phyloP scores from a whole-genome alignment of 2,113 vertebrate genomes.

The Mus pahari region DNA sequence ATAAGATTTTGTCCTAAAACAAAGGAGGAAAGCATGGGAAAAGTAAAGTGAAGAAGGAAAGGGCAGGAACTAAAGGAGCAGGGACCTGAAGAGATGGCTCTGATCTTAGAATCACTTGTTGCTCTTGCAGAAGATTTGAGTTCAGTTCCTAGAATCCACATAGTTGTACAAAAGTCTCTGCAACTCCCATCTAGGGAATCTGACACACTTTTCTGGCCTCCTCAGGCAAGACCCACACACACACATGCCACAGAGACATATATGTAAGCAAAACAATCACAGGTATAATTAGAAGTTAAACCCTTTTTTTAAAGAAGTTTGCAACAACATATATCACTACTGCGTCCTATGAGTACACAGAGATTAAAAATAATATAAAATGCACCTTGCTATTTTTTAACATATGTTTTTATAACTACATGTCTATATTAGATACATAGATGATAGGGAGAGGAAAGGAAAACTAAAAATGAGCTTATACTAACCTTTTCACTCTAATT shows the following conservation, averaged over 20 bases:
- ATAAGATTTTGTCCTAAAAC: background rate
- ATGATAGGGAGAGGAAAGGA: background rate
- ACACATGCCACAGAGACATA: background rate
- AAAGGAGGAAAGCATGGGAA: background rate
- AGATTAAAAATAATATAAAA: background rate
- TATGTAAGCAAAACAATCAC: background rate
- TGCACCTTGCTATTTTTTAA: background rate
- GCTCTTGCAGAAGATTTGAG: background rate
- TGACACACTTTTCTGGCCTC: background rate
- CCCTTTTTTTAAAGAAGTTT: background rate
- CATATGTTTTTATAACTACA: background rate
- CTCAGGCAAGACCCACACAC: background rate
- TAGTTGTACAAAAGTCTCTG: background rate
- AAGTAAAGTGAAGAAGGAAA: background rate
- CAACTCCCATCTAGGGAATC: background rate
- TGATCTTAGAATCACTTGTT: background rate
- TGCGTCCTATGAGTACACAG: background rate
- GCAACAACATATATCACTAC: background rate
- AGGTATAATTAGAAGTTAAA: background rate
- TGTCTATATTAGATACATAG: background rate
- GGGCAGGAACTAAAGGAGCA: background rate
- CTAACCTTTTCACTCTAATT: background rate
- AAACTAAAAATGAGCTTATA: background rate
- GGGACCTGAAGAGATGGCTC: background rate
- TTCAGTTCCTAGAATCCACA: background rate